Conservation (phyloP, 2,888 invertebrate genomes). For the Corbicula japonica region DNA sequence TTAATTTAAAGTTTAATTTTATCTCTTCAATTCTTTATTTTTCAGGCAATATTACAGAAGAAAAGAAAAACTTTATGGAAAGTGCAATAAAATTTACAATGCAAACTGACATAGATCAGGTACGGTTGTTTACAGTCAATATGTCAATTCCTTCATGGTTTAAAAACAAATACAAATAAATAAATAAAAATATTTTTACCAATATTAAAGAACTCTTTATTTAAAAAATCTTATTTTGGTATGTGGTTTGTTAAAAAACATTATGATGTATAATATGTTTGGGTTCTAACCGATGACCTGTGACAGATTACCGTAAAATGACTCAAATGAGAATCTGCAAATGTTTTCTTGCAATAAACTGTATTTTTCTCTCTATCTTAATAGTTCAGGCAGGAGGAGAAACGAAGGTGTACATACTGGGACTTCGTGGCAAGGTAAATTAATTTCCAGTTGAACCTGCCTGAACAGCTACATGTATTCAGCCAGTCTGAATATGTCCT, state of each 20-base stretch:
- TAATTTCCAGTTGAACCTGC: background rate
- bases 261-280: too few species aligned
- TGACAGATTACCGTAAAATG: too few species aligned
- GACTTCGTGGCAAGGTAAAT: constrained; percentile 41
- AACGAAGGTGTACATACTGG: constrained; percentile 51
- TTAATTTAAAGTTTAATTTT: too few species aligned
- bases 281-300: too few species aligned
- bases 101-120: constrained; percentile 21
- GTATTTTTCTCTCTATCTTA: background rate
- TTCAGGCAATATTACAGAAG: constrained; percentile 13
- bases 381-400: constrained; percentile 35
- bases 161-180: too few species aligned
- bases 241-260: too few species aligned
- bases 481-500: background rate
- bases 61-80: background rate
- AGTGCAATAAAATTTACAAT: constrained; percentile 29
- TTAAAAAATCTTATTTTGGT: too few species aligned
- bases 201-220: background rate
- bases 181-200: background rate
- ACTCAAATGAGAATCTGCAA: too few species aligned
- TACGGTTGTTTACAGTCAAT: background rate
- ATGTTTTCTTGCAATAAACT: too few species aligned
- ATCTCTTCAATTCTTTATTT: background rate
- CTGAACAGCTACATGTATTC: background rate
- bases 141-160: constrained; percentile 1